Evolutionary conservation across 2,797 vertebrate species (phyloP), one percentile per base, ranked within the genome.

Genomic region (Crotalus adamanteus): DNA sequence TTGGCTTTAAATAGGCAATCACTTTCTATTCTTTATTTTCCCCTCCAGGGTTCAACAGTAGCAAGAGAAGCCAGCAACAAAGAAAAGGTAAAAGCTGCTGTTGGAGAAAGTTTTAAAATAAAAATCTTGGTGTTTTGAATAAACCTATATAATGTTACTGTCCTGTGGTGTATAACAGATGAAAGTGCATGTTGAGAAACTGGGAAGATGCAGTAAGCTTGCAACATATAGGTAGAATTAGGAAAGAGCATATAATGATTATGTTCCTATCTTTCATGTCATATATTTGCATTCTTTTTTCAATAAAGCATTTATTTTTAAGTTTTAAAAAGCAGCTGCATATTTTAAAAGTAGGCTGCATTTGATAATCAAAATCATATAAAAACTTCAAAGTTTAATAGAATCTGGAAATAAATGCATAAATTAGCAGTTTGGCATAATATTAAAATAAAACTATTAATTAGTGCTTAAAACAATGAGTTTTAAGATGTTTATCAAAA

Each of bases 41-140:
- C 93, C 37, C 28, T 93, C 53, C 94, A 99, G 99, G 99, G 99
- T 94, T 99, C 99, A 86, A 99, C 99, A 0, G 99, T 99, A 92
- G 98, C 98, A 69, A 98, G 99, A 97, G 99, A 99, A 98, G 99
- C 99, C 59, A 99, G 99, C 22, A 98, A 99, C 96, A 99, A 99
- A 95, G 99, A 99, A 96, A 99, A 99, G 98, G 99, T 99, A 97
- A 0, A 96, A 91, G 22, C 4, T 55, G 13, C 18, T 9, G 1
- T 89, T 26, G 7, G 87, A 6, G 0, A 63, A 60, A 25, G 51
- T 16, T 93, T 73, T 91, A 31, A 89, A 11, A 89, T 9, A 18
- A 65, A 18, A 31, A 55, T 22, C 31, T n/a, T 12, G 31, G 11
- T 14, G 26, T 65, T 56, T 31, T 63, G 25, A 14, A 20, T 78